Percentiles rank a stretch among this genome's conserved stretches.
These are phyloP conservation scores for Sebastes flavidus DNA, from an alignment of 2,797 vertebrate genomes.

Conservation along the genomic window DNA sequence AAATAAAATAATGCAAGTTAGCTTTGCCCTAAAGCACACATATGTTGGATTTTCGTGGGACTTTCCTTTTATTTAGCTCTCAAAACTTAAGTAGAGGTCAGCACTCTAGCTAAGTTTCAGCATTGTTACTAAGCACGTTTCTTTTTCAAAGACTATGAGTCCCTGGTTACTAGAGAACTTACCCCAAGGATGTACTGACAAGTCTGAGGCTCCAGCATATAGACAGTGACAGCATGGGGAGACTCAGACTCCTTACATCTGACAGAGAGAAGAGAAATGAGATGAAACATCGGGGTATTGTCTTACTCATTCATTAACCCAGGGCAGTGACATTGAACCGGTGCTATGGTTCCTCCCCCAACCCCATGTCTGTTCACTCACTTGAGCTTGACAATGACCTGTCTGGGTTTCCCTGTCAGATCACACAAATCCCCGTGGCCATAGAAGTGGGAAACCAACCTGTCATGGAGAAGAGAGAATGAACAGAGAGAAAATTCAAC, in stretches of 20 bases:
- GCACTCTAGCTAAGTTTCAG: not conserved
- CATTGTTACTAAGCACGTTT: not conserved
- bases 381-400: constrained; percentile 98
- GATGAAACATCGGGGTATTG: not conserved
- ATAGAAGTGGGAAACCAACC: constrained; percentile 97
- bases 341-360: no score
- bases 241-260: constrained; percentile 99
- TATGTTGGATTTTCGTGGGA: not conserved
- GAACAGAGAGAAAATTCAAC: not conserved
- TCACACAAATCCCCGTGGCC: constrained; percentile 96
- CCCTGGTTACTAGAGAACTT: constrained; percentile 48
- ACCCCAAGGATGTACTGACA: constrained; percentile 99
- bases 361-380: constrained; percentile 76
- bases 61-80: not conserved
- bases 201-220: constrained; percentile 97
- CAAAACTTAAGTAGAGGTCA: not conserved
- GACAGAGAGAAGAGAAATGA: constrained; percentile 26
- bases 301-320: constrained; percentile 6
- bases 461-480: constrained; percentile 56
- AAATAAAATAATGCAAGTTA: not conserved
- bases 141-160: not conserved
- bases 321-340: not conserved
- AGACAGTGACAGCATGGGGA: constrained; percentile 96
- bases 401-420: constrained; percentile 94
- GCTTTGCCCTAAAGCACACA: not conserved